Base-by-base conservation (phyloP, 2,888 invertebrate genomes). In the Phaedon cochleariae region DNA sequence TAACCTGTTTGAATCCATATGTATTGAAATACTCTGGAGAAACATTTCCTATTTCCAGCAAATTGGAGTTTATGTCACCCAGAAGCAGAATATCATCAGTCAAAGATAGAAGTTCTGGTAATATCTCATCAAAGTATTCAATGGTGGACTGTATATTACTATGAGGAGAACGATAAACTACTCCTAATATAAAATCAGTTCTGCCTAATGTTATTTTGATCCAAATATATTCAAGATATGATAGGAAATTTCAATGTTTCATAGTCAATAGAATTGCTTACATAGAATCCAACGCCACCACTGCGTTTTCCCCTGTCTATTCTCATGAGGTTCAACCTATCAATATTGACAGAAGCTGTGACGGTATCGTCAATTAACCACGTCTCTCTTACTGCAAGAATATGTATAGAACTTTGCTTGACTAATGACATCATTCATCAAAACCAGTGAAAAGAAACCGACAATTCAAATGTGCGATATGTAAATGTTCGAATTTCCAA, bases 381-480 rank as follows among this genome's bases (percentile, higher is more conserved):
- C 41, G 41, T 41, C 41, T 26, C 26, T 26, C 4, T 26, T 4
- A 41, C 41, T 41, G 41, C 41, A 41, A 41, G n/a, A 41, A 15
- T 41, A 26, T 26, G 26, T 26, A 26, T 26, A 7, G 26, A 26
- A 26, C 7, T 3, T 26, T 26, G 26, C 7, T 41, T 41, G 41
- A 41, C 41, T 41, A 41, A 41, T 41, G 41, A 41, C 41, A 41
- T 41, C 3, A 41, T 17, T 46, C 46, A 46, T 17, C 18, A 17
- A 46, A 46, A 46, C 46, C 46, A 46, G 46, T 46, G 15, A 46
- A 46, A 7, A 46, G 46, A 17, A 17, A 46, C 46, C 18, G 10
- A 46, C 46, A 46, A 46, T 46, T 46, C 18, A 46, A 17, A 46
- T 46, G 46, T 46, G 46, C 46, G 20, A 46, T 46, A 46, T 46